These are phyloP conservation scores for Typhlichthys eigenmanni DNA, from an alignment of 2,797 vertebrate genomes.

Conservation along the genomic window DNA sequence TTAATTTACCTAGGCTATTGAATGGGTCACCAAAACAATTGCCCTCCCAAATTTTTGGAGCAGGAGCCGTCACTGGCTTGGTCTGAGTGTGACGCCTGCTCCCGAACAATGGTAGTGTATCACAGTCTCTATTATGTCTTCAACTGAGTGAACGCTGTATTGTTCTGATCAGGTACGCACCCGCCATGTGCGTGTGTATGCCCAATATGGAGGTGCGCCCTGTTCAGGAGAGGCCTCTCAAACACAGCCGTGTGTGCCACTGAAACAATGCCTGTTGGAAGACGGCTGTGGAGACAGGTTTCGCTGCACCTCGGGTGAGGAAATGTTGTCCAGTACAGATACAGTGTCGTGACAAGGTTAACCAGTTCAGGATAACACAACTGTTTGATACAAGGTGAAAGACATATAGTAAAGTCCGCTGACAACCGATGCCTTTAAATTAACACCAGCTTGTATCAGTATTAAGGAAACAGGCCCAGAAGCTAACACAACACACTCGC, in stretches of 20 bases:
- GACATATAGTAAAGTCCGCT: no score
- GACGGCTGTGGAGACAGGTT: constrained; percentile 86
- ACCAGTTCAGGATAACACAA: no score
- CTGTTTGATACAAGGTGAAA: no score
- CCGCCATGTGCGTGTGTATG: constrained; percentile 76
- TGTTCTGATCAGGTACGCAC: constrained; percentile 75
- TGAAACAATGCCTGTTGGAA: constrained; percentile 80
- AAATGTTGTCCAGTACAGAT: neutral
- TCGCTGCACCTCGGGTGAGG: constrained; percentile 86
- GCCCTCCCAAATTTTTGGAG: no score
- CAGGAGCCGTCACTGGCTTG: no score
- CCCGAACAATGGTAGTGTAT: constrained; percentile 81
- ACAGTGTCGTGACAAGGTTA: neutral
- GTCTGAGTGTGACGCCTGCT: constrained; percentile 90
- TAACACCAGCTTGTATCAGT: no score
- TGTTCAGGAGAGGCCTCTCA: constrained; percentile 81
- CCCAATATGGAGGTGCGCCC: constrained; percentile 83
- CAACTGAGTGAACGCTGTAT: neutral
- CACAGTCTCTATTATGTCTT: neutral
- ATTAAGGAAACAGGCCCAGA: no score
- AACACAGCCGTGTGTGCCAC: constrained; percentile 76
- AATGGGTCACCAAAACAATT: no score
- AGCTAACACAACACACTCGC: no score
- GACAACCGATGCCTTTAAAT: no score
- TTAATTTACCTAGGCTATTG: no score